These are phyloP conservation scores for Drosophila bipectinata DNA, from an alignment of 1,140 invertebrate species.

Conservation along the genomic window DNA sequence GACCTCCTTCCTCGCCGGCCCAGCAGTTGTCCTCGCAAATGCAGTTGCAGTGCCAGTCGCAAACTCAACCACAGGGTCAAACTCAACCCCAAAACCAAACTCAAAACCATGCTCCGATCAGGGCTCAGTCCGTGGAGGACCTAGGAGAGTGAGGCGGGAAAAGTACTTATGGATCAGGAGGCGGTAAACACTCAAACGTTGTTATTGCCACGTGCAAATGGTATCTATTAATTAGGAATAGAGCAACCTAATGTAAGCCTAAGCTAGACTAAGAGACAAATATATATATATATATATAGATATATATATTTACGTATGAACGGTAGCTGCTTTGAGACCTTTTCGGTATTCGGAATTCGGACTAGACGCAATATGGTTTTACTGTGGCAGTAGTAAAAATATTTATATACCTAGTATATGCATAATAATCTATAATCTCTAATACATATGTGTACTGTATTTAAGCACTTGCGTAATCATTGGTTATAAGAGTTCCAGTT, in stretches of 20 bases:
- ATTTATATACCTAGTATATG: conserved; percentile 3
- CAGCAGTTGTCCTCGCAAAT: conserved; percentile 24
- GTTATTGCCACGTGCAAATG: conserved; percentile 60
- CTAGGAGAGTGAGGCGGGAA: conserved; percentile 46
- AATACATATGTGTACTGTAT: not conserved
- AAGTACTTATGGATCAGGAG: conserved; percentile 13
- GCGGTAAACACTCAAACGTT: conserved; percentile 39
- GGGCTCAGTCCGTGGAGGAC: conserved; percentile 31
- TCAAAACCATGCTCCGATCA: conserved; percentile 8
- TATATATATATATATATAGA: conserved; percentile 33
- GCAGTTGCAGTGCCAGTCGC: conserved; percentile 27
- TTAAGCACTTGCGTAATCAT: conserved; percentile 29
- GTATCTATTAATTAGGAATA: conserved; percentile 65
- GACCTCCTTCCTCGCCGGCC: conserved; percentile 67
- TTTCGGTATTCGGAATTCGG: conserved; percentile 4
- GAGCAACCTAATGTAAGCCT: conserved; percentile 38
- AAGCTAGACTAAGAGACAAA: conserved; percentile 50
- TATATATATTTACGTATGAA: conserved; percentile 21
- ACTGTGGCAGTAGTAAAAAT: conserved; percentile 1
- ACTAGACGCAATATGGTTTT: conserved; percentile 13
- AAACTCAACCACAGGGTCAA: not conserved
- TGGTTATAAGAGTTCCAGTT: conserved; percentile 56
- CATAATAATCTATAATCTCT: not conserved
- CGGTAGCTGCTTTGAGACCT: conserved; percentile 1
- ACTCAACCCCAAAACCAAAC: conserved; percentile 18